phyloP scores from a whole-genome alignment of 1,140 invertebrate species.

The Drosophila tani region DNA sequence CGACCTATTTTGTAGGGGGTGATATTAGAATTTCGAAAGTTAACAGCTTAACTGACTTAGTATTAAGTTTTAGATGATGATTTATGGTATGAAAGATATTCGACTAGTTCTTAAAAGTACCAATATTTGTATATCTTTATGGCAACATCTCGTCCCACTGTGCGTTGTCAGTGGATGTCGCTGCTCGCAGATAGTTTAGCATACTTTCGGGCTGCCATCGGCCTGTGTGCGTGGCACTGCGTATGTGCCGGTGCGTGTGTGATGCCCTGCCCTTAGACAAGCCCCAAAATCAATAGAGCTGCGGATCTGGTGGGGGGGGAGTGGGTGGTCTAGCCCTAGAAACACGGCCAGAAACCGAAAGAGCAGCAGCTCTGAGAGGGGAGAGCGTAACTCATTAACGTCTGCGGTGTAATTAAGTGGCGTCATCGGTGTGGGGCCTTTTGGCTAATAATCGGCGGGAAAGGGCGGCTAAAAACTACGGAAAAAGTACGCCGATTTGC shows the following conservation, averaged over 20 bases:
- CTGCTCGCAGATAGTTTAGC: conserved; percentile 42
- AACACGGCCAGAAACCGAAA: conserved; percentile 4
- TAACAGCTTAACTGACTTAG: too few relatives aligned
- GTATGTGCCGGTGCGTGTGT: conserved; percentile 10
- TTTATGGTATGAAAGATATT: too few relatives aligned
- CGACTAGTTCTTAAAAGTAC: too few relatives aligned
- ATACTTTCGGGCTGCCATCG: conserved; percentile 46
- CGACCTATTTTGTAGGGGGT: too few relatives aligned
- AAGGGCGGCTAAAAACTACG: conserved; percentile 12
- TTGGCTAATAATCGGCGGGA: conserved; percentile 17
- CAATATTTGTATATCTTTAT: too few relatives aligned
- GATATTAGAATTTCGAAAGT: too few relatives aligned
- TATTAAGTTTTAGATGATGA: too few relatives aligned
- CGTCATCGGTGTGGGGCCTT: conserved; percentile 14
- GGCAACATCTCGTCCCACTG: conserved; percentile 21
- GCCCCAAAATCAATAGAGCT: conserved; percentile 52
- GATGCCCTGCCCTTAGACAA: conserved; percentile 36
- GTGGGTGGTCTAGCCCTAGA: conserved; percentile 18
- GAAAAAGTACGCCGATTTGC: conserved; percentile 16
- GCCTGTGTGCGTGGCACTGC: conserved; percentile 13
- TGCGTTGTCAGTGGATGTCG: conserved; percentile 5
- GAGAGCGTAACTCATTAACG: conserved; percentile 34
- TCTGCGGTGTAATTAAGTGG: conserved; percentile 54
- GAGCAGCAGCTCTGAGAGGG: conserved; percentile 6
- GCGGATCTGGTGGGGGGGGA: not conserved